Conservation (phyloP, 2,113 vertebrate genomes). For the Psammodynastes pulverulentus region DNA sequence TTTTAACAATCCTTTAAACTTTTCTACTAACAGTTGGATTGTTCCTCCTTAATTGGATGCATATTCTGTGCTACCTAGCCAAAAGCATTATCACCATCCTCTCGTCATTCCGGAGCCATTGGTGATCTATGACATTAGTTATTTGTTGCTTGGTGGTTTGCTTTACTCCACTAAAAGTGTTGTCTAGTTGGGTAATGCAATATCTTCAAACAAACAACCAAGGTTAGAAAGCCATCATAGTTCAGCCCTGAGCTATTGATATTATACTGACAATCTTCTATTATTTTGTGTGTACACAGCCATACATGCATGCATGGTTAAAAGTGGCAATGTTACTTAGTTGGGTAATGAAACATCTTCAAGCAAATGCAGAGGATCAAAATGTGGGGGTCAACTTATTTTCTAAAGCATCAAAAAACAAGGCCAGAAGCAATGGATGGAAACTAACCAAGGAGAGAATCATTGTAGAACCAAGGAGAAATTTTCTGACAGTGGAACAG, state of each 20-base stretch:
- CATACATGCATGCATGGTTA: not conserved
- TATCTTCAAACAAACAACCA: not conserved
- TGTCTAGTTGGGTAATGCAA: not conserved
- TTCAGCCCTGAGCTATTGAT: not conserved
- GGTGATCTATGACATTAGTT: not conserved
- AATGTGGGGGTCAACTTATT: not conserved
- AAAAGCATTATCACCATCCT: not conserved
- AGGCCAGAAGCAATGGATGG: not conserved
- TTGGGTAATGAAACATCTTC: not conserved
- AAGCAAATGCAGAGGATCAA: not conserved
- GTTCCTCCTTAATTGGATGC: not conserved
- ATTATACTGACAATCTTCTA: not conserved
- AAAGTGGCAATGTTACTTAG: not conserved
- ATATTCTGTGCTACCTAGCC: not conserved
- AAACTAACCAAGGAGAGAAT: not conserved
- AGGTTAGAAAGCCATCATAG: not conserved
- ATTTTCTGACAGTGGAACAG: not conserved
- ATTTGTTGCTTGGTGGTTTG: not conserved
- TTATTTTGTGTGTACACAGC: not conserved
- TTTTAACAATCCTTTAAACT: not conserved
- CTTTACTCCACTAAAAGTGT: not conserved
- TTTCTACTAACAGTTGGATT: not conserved
- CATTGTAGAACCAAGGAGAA: not conserved
- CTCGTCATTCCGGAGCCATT: not conserved
- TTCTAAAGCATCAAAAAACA: not conserved